Evolutionary conservation across 2,888 invertebrate genomes (phyloP), one percentile per base, ranked within the genome.

Genomic region (Watsonalla binaria): DNA sequence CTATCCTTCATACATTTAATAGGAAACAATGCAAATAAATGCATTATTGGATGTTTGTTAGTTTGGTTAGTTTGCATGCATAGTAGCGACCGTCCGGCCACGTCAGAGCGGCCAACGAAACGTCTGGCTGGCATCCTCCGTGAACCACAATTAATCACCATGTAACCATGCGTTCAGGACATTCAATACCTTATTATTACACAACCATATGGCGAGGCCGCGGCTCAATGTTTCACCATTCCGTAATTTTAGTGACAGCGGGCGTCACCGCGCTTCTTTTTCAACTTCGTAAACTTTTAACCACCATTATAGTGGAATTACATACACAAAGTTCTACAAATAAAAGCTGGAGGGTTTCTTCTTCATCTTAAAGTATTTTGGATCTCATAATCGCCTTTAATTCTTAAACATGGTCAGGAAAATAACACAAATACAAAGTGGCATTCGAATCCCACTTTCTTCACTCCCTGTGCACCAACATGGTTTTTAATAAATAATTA

Each of bases 91-190:
- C 49, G 47, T 74, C 74, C 76, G 76, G 80, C 72, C 76, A 75
- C 79, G 79, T 78, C 78, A 78, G 60, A 63, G 66, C 55, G 54
- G 47, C 60, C 59, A 69, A 66, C 70, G 73, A 67, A 70, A 63
- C 72, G 86, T 86, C 86, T 85, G 82, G 76, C 57, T 69, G 70
- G 74, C 81, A 86, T 86, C 86, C 84, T 85, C 69, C 70, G 68
- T 59, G 65, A 63, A 66, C 71, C 65, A 72, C 61, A 63, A 76
- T 80, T 81, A 78, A 78, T 78, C 74, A 76, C 68, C 63, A 63
- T 48, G 50, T 45, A 51, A 56, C 54, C 53, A 53, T 47, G 33
- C 48, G 35, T 48, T 48, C 48, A 48, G 35, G 48, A 48, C 35
- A 47, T 47, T 34, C 11, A 47, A 48, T 39, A 49, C 37, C 37